Conservation (phyloP, 2,797 vertebrate species). For the Paguma larvata region DNA sequence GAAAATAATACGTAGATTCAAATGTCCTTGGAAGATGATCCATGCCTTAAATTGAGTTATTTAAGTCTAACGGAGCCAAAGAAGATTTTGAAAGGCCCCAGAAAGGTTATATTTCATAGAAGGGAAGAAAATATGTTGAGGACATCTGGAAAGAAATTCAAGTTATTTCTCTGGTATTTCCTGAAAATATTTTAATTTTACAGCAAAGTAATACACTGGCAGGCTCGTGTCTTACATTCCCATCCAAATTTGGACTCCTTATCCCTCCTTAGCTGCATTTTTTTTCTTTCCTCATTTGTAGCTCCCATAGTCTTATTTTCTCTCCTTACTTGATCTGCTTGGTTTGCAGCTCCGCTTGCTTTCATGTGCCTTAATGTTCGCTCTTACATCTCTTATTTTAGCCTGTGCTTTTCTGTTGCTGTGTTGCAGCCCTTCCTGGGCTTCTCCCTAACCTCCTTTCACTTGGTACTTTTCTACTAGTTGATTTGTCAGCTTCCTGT, state of each 20-base stretch:
- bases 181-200: constrained; percentile 62
- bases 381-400: not conserved
- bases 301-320: not conserved
- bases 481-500: not conserved
- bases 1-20: not conserved
- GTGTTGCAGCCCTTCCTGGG: not conserved
- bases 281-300: not conserved
- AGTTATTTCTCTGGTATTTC: constrained; percentile 66
- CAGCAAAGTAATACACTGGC: not conserved
- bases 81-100: constrained; percentile 5
- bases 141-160: constrained; percentile 60
- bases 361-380: not conserved
- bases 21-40: constrained; percentile 25
- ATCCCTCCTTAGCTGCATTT: not conserved
- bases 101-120: constrained; percentile 49
- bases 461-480: not conserved
- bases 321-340: not conserved
- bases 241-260: not conserved
- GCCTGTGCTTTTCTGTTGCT: not conserved
- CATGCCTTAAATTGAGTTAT: not conserved
- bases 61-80: constrained; percentile 17
- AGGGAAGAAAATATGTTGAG: constrained; percentile 33
- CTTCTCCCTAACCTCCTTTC: not conserved
- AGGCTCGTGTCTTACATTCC: not conserved
- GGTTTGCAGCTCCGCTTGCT: not conserved